These are phyloP conservation scores for Spilarctia lutea DNA, from an alignment of 2,888 invertebrate species.

Conservation along the genomic window DNA sequence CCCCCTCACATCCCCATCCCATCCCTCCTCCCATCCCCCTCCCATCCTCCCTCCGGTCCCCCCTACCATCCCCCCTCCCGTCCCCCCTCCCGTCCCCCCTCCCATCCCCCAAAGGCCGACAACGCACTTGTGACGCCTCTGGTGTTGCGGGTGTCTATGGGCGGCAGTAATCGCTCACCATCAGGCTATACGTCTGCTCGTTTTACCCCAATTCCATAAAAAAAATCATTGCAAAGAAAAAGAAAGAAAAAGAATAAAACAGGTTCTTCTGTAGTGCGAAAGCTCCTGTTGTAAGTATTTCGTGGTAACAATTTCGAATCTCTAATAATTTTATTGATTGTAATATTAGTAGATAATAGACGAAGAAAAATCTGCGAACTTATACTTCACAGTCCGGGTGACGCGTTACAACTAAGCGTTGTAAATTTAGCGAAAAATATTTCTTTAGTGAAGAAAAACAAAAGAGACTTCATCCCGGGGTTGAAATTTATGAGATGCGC, in stretches of 20 bases:
- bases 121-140: too few relatives aligned
- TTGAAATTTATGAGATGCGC: conserved; percentile 85
- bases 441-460: conserved; percentile 79
- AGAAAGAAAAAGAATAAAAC: background rate
- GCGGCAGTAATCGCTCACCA: too few relatives aligned
- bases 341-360: conserved; percentile 64
- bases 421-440: conserved; percentile 79
- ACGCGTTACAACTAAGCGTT: conserved; percentile 67
- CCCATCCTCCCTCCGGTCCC: too few relatives aligned
- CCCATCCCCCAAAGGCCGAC: too few relatives aligned
- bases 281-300: conserved; percentile 15
- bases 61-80: too few relatives aligned
- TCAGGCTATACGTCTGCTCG: too few relatives aligned
- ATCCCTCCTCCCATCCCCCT: too few relatives aligned
- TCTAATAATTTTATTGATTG: conserved; percentile 57
- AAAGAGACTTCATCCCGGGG: conserved; percentile 77
- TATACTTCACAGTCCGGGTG: conserved; percentile 49
- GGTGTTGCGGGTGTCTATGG: too few relatives aligned
- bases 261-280: background rate
- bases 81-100: too few relatives aligned
- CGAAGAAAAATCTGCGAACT: conserved; percentile 54
- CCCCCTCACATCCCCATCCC: too few relatives aligned
- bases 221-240: too few relatives aligned
- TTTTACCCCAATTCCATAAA: too few relatives aligned
- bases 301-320: conserved; percentile 32